A percentile compares a stretch with the other conserved stretches of the same genome.
These are phyloP conservation scores for Thermophis baileyi DNA, from an alignment of 2,113 vertebrate genomes.

Conservation along the genomic window DNA sequence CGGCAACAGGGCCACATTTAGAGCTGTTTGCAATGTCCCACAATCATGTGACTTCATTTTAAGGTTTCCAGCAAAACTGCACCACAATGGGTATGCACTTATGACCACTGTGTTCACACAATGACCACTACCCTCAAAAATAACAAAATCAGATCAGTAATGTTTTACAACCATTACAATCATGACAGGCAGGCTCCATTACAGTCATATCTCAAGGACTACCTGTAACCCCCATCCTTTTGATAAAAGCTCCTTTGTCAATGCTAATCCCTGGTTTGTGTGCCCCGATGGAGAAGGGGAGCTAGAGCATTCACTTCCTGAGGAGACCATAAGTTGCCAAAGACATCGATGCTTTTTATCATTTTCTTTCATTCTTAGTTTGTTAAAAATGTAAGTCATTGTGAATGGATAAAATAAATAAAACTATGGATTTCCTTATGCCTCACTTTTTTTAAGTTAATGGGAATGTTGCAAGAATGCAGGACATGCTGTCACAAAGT, in stretches of 20 bases:
- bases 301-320: neutral
- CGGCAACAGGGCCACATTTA: too few species aligned
- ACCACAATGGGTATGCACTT: too few species aligned
- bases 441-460: neutral
- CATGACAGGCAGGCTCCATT: too few species aligned
- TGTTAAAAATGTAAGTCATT: neutral
- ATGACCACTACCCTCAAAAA: too few species aligned
- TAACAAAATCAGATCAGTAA: too few species aligned
- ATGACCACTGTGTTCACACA: too few species aligned
- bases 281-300: neutral
- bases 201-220: too few species aligned
- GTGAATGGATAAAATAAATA: neutral
- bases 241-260: neutral
- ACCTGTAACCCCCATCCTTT: neutral
- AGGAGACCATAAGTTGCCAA: neutral
- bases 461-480: neutral
- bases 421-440: neutral
- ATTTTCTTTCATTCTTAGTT: neutral
- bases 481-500: neutral
- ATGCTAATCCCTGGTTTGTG: neutral
- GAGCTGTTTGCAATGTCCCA: too few species aligned
- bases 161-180: too few species aligned
- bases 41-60: too few species aligned
- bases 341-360: neutral
- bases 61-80: too few species aligned